These are phyloP conservation scores for Drosophila sordidapex DNA, from an alignment of 2,888 invertebrate genomes.

Conservation along the genomic window DNA sequence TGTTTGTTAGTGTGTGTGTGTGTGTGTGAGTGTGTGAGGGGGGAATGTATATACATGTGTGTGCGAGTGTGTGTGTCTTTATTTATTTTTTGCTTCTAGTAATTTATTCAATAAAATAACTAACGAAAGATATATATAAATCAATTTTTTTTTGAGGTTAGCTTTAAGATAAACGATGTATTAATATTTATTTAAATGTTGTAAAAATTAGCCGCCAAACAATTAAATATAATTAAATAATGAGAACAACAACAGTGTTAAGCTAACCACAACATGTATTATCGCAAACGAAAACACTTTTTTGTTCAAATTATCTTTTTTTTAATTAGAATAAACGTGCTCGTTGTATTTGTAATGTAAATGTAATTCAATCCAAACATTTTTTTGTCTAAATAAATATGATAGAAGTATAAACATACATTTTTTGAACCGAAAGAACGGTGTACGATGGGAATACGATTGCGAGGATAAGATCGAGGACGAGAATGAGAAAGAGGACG, in stretches of 20 bases:
- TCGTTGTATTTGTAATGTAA: constrained; percentile 67
- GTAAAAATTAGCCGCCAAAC: constrained; percentile 72
- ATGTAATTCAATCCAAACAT: constrained; percentile 48
- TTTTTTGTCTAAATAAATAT: constrained; percentile 71
- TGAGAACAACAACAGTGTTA: constrained; percentile 27
- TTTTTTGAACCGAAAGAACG: not conserved
- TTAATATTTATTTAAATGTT: constrained; percentile 71
- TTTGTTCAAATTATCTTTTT: constrained; percentile 13
- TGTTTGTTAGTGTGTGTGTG: constrained; percentile 14
- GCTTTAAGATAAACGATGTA: constrained; percentile 15
- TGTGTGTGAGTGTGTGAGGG: constrained; percentile 7
- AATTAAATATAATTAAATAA: constrained; percentile 29
- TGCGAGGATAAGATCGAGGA: constrained; percentile 4
- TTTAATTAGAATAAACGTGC: constrained; percentile 47
- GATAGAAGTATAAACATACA: constrained; percentile 34
- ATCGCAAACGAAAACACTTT: constrained; percentile 24
- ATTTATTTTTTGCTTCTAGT: constrained; percentile 67
- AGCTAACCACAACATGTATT: constrained; percentile 66
- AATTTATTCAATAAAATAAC: constrained; percentile 47
- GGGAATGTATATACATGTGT: constrained; percentile 10
- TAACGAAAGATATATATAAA: constrained; percentile 1
- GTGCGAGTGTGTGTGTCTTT: constrained; percentile 21
- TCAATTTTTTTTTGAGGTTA: constrained; percentile 46
- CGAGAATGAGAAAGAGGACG: not conserved
- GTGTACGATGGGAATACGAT: not conserved